A percentile compares a stretch with the other conserved stretches of the same genome.
These are phyloP conservation scores for Gila orcuttii DNA, from an alignment of 2,113 vertebrate genomes.

Conservation along the genomic window DNA sequence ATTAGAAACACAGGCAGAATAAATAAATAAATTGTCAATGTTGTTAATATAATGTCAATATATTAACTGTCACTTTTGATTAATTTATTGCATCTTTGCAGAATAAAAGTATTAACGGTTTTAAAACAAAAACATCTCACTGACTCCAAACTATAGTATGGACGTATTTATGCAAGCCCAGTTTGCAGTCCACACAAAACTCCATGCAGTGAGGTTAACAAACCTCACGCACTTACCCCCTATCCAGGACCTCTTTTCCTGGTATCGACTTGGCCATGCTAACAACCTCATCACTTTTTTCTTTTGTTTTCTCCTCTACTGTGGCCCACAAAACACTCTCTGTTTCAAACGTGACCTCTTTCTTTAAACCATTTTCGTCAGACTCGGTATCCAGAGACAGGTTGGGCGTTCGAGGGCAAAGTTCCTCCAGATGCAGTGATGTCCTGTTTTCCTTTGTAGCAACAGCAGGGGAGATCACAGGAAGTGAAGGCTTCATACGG, in stretches of 20 bases:
- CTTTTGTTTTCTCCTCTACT: slow-evolving; percentile 49
- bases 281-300: background rate
- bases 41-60: too few species aligned
- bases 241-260: background rate
- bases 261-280: background rate
- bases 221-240: slow-evolving; percentile 54
- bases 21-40: background rate
- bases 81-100: background rate
- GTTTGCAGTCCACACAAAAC: slow-evolving; percentile 9
- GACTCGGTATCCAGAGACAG: background rate
- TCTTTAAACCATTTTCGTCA: background rate
- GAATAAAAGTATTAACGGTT: background rate
- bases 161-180: slow-evolving; percentile 4
- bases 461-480: slow-evolving; percentile 33
- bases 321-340: slow-evolving; percentile 55
- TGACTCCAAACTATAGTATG: background rate
- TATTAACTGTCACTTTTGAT: background rate
- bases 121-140: background rate
- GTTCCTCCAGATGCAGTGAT: slow-evolving; percentile 7
- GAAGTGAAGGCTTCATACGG: slow-evolving; percentile 16
- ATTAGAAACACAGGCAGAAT: background rate
- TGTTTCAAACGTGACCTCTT: slow-evolving; percentile 29
- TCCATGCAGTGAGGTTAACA: slow-evolving; percentile 27
- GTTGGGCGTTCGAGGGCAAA: slow-evolving; percentile 2
- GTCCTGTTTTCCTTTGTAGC: slow-evolving; percentile 1